Percentiles rank a stretch among this genome's conserved stretches.
phyloP scores from a whole-genome alignment of 2,797 vertebrate genomes.

The Micromesistius poutassou region DNA sequence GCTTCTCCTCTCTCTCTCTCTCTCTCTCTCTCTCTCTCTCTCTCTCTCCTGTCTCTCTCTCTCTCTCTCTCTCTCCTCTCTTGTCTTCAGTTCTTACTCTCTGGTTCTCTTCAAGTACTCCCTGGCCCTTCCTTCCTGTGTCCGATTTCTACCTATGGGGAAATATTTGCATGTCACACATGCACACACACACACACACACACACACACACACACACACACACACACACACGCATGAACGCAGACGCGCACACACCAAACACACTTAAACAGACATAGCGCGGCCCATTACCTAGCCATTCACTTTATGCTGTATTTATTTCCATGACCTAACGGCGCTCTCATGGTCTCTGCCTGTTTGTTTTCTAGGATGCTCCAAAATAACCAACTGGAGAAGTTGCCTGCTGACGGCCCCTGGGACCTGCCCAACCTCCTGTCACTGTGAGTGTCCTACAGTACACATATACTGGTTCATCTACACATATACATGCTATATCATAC shows the following conservation, averaged over 20 bases:
- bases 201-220: constrained; percentile 17
- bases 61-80: constrained; percentile 55
- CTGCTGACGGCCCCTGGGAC: constrained; percentile 86
- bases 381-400: constrained; percentile 86
- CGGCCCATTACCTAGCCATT: neutral
- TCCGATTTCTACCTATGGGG: constrained; percentile 63
- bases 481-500: neutral
- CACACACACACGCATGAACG: constrained; percentile 7
- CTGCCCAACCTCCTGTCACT: constrained; percentile 91
- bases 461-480: neutral
- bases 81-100: constrained; percentile 32
- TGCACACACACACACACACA: constrained; percentile 4
- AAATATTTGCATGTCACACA: constrained; percentile 60
- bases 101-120: constrained; percentile 54
- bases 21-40: constrained; percentile 50
- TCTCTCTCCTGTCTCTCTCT: constrained; percentile 56
- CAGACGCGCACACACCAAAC: constrained; percentile 1
- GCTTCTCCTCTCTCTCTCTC: constrained; percentile 47
- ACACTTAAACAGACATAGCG: neutral
- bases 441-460: constrained; percentile 75
- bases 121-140: constrained; percentile 59
- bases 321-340: constrained; percentile 1
- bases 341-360: constrained; percentile 26
- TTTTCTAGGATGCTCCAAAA: constrained; percentile 90
- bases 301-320: constrained; percentile 12